Evolutionary conservation across 2,888 invertebrate genomes (phyloP), one percentile per base, ranked within the genome.

Genomic region (Bellardia bayeri): DNA sequence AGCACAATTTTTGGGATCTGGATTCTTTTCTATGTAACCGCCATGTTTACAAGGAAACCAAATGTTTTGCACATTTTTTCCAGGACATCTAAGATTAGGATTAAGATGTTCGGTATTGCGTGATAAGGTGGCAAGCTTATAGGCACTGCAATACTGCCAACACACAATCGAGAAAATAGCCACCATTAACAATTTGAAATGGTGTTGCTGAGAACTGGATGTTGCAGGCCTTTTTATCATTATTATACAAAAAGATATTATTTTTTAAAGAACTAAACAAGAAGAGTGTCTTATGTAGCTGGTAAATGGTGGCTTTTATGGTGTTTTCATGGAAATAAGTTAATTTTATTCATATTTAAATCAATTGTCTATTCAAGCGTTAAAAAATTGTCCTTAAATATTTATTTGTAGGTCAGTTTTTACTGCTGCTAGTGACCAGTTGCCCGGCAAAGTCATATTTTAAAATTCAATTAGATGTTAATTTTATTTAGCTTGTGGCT

Each of bases 21-120:
- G 79, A 68, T 76, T 76, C 6, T 71, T 13, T 30, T 23, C 49
- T 23, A 83, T 83, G n/a, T 58, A 83, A 30, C 83, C 76, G 14
- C 83, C 82, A 79, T 78, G 23, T 56, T 66, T 56, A 9, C 78
- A 78, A 13, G 37, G 51, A 42, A 5, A 30, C 66, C 54, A 78
- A 42, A 78, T 66, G n/a, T 78, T 78, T 14, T 51, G n/a, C 30
- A 42, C 78, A 66, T 78, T 78, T 23, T 42, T 54, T 0, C 78
- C 66, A 1, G 66, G 66, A 14, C 78, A 78, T 37, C 66, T 66
- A 23, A 78, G 33, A 66, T 78, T 78, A 2, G 78, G 78, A 68
- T 78, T 78, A 1, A 74, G 23, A 23, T 42, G 30, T 30, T 49
- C 68, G 6, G 2, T 2, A 45, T 68, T 68, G 1, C 30, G 45